Evolutionary conservation across 2,797 vertebrate genomes (phyloP), one percentile per base, ranked within the genome.

Genomic region (Brachyalestes nurse): DNA sequence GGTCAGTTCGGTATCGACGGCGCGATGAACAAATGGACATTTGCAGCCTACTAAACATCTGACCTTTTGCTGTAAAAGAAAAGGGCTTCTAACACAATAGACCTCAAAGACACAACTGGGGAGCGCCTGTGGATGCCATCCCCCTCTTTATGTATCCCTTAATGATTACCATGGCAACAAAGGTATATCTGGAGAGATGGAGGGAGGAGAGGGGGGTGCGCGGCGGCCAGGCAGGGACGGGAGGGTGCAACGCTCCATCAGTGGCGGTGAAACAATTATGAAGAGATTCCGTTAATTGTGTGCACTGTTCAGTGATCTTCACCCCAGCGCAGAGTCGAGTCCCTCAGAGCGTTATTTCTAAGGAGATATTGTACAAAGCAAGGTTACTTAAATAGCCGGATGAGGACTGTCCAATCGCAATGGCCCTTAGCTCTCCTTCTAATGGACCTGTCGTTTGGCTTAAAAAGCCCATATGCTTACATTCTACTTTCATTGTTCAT

Each of bases 161-260:
- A 85, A 84, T 75, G 40, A 90, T 90, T 89, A 88, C 90, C 87
- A 92, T 90, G 82, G 91, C 90, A 93, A 91, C 91, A 88, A 85
- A 86, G 80, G 74, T 58, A 49, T 60, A 75, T 55, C 62, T 80
- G 16, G 57, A 45, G 40, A 6, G 28, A 67, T 34, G 51, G 40
- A 25, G 55, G 45, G 13, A 65, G 45, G 42, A 60, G 40, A 17
- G 5, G 34, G 49, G 72, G 13, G 34, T 13, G 69, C 6, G 13
- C 5, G 2, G 42, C 1, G 10, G 28, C 17, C 14, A 17, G 55
- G 40, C 19, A 9, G 6, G 23, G 23, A 13, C 21, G 5, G 49
- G 25, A 28, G 28, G 58, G 69, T 34, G 69, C 17, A 71, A 17
- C 69, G 21, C 21, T 51, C 21, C 67, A 71, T 28, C 49, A 23